Evolutionary conservation across 1,140 invertebrate species (phyloP).

Genomic region (Oppia nitens): DNA sequence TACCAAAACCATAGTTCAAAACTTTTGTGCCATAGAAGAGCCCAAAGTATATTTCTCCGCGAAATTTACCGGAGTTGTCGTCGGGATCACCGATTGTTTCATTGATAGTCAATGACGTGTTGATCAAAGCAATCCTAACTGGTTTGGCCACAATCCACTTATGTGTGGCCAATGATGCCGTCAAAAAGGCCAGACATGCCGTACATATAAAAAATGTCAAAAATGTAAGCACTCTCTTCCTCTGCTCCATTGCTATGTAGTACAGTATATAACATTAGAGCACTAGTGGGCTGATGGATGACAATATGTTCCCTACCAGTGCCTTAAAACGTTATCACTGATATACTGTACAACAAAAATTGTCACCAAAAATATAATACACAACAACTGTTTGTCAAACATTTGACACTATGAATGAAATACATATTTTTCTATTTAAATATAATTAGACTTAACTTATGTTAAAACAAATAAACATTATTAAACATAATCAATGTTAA

Average conservation of each 20-base stretch:
- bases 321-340: too few relatives aligned
- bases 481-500: neutral
- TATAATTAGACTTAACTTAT: too few relatives aligned
- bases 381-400: too few relatives aligned
- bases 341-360: too few relatives aligned
- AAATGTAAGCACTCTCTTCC: slow-evolving; percentile 62
- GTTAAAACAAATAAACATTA: neutral
- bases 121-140: slow-evolving; percentile 34
- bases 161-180: slow-evolving; percentile 65
- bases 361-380: too few relatives aligned
- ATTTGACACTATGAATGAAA: too few relatives aligned
- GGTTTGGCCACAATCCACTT: slow-evolving; percentile 68
- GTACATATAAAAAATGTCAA: slow-evolving; percentile 71
- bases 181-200: slow-evolving; percentile 57
- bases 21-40: slow-evolving; percentile 65
- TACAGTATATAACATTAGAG: too few relatives aligned
- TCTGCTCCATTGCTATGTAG: slow-evolving; percentile 34
- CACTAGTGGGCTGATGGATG: too few relatives aligned
- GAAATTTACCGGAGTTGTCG: slow-evolving; percentile 34
- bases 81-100: slow-evolving; percentile 30
- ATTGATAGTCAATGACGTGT: slow-evolving; percentile 23
- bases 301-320: too few relatives aligned
- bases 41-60: slow-evolving; percentile 60
- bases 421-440: too few relatives aligned
- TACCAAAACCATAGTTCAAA: slow-evolving; percentile 58